Conservation (phyloP, 2,113 vertebrate species). For the Ancistrus triradiatus region DNA sequence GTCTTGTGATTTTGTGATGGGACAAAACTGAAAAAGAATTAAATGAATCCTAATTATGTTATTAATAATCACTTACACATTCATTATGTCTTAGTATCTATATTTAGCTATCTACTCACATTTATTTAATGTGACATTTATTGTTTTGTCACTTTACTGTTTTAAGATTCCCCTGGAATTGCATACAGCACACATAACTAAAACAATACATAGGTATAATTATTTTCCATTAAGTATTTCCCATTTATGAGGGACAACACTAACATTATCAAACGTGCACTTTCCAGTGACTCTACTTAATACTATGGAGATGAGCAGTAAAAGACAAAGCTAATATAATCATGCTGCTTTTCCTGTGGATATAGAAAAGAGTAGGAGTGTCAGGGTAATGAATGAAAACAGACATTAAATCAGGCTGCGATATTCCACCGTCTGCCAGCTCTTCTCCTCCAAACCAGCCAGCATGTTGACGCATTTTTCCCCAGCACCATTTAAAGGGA, state of each 20-base stretch:
- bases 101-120: constrained; percentile 8
- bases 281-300: constrained; percentile 4
- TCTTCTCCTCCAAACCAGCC: constrained; percentile 47
- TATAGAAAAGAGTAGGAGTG: constrained; percentile 31
- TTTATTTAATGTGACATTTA: no score
- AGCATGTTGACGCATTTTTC: constrained; percentile 52
- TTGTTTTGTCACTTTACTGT: background rate
- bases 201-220: constrained; percentile 2
- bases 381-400: constrained; percentile 55
- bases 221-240: constrained; percentile 13
- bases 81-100: no score
- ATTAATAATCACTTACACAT: no score
- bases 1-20: no score
- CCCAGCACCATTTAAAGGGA: constrained; percentile 73
- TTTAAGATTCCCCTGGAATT: background rate
- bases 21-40: no score
- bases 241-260: constrained; percentile 9
- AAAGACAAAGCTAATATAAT: constrained; percentile 66
- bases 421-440: constrained; percentile 59
- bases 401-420: constrained; percentile 70
- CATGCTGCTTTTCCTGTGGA: constrained; percentile 46
- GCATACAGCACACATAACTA: background rate
- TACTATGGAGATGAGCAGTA: constrained; percentile 18
- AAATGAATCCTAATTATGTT: no score
- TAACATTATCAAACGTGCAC: constrained; percentile 10